Evolutionary conservation across 1,140 invertebrate species (phyloP), one percentile per base, ranked within the genome.

Genomic region (Heterodera schachtii): DNA sequence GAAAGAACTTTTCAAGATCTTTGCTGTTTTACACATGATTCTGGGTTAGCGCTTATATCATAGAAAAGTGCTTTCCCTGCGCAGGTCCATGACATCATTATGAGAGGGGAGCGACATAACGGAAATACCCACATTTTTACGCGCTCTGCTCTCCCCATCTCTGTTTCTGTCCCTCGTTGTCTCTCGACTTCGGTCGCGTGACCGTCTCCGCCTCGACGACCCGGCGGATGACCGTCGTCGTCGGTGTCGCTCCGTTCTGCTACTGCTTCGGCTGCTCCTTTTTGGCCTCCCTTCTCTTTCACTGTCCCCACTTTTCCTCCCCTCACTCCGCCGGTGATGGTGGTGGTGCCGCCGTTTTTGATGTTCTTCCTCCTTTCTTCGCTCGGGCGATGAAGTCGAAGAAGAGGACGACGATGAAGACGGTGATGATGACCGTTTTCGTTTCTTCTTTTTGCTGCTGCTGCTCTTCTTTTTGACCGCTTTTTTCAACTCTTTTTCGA

Each of bases 401-500:
- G 60, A 57, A 0, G 49, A 81, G 4, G 5, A 84, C 44, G 31
- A 31, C 1, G 31, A 31, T 0, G 60, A 57, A 80, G n/a, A 21
- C 6, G 49, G 49, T 52, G 78, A 81, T 0, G 78, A 81, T 4
- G 5, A 84, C 44, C 66, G 41, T 21, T 43, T n/a, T 8, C 69
- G 82, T 67, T 86, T 83, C n/a, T 84, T 64, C 64, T 71, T 81
- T 44, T 84, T 86, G 9, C 21, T 52, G 31, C 31, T 86, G 9
- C 21, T 52, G 31, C 31, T 31, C 31, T 31, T 52, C 57, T 86
- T 81, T 83, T 83, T 82, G 44, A 74, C 47, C 4, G 31, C 49
- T 9, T 84, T 85, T 31, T 82, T 82, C 73, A 84, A 67, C 60
- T 81, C 44, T 49, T 86, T 86, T 43, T 86, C 84, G 60, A 84